phyloP scores from a whole-genome alignment of 2,113 vertebrate species.

The Chaetops frenatus region DNA sequence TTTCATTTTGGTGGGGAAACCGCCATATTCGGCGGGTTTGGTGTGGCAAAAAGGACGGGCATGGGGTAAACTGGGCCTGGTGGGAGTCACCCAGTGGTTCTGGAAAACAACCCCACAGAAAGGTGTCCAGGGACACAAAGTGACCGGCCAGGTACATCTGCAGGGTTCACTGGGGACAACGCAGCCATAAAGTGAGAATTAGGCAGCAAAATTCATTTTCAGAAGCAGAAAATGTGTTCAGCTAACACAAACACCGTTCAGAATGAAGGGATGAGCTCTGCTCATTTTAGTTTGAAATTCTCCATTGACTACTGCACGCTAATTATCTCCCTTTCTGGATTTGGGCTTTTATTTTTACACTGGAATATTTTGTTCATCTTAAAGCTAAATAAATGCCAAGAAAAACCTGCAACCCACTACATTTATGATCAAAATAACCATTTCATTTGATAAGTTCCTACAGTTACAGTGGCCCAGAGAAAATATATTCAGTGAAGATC shows the following conservation, averaged over 20 bases:
- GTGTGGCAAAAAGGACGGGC: background rate
- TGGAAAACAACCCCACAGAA: background rate
- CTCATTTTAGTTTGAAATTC: conserved; percentile 1
- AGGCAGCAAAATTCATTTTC: background rate
- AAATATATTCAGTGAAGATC: conserved; percentile 47
- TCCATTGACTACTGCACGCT: background rate
- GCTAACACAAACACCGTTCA: background rate
- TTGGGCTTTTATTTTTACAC: background rate
- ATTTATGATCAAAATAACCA: conserved; percentile 37
- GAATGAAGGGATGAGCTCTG: background rate
- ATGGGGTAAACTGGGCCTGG: too few species aligned
- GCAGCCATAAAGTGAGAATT: background rate
- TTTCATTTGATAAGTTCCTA: conserved; percentile 44
- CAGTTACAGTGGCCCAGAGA: conserved; percentile 34
- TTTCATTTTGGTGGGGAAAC: background rate
- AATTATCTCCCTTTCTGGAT: background rate
- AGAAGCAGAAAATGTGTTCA: background rate
- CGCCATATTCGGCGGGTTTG: background rate
- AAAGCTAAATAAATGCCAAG: conserved; percentile 33
- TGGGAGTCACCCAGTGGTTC: background rate
- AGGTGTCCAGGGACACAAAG: background rate
- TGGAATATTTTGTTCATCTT: background rate
- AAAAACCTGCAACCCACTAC: conserved; percentile 27
- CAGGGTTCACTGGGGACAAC: background rate
- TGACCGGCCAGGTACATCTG: background rate